Percentiles rank a stretch among this genome's conserved stretches.
Conservation (phyloP, 2,797 vertebrate genomes). For the Mionectes olivaceus region DNA sequence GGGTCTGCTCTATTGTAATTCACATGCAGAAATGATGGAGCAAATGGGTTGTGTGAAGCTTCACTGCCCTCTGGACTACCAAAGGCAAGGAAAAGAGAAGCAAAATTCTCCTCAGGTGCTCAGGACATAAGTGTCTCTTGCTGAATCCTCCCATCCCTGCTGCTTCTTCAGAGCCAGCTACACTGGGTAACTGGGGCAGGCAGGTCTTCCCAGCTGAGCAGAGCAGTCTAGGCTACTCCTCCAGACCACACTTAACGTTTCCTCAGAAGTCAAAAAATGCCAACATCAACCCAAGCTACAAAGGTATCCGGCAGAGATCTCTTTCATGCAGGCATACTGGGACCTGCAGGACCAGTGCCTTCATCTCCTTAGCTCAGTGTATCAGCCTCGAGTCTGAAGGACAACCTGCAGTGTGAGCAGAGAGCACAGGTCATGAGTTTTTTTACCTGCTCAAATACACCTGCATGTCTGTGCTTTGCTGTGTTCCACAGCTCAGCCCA, state of each 20-base stretch:
- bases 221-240: neutral
- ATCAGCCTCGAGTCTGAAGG: neutral
- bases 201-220: neutral
- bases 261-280: neutral
- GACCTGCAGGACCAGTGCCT: neutral
- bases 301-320: neutral
- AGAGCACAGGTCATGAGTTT: neutral
- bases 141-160: neutral
- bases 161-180: neutral
- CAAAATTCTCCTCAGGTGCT: neutral
- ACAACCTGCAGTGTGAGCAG: neutral
- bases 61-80: neutral
- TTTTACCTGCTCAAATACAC: neutral
- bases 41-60: neutral
- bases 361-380: neutral
- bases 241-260: neutral
- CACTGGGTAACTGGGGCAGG: fast-evolving
- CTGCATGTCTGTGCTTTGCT: neutral
- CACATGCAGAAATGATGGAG: neutral
- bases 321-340: neutral
- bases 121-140: neutral
- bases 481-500: neutral
- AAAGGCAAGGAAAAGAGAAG: neutral
- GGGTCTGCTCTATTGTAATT: neutral
- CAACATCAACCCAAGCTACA: neutral